Evolutionary conservation across 2,113 vertebrate species (phyloP).

Genomic region (Crotalus tigris): DNA sequence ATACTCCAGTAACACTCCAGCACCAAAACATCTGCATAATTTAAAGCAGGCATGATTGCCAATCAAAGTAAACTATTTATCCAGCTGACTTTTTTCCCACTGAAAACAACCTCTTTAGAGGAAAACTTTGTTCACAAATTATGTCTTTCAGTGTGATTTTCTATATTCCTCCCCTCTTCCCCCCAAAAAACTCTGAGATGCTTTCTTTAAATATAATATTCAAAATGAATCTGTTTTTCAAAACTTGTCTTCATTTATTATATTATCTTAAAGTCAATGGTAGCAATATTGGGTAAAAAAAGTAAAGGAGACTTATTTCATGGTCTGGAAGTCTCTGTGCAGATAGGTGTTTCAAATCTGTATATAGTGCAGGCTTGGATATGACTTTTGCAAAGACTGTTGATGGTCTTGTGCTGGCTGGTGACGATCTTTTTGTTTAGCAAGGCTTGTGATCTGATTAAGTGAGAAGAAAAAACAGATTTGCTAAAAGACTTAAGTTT

Average conservation of each 20-base stretch:
- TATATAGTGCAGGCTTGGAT: rapidly evolving
- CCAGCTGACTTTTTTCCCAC: neutral
- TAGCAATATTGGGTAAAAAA: neutral
- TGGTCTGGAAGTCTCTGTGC: neutral
- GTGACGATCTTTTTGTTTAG: neutral
- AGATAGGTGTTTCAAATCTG: slow-evolving; percentile 6
- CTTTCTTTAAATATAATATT: neutral
- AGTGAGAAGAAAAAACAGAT: neutral
- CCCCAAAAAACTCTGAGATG: neutral
- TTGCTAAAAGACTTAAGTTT: neutral
- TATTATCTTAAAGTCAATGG: neutral
- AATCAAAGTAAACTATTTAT: slow-evolving; percentile 6
- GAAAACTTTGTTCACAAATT: neutral
- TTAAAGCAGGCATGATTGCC: neutral
- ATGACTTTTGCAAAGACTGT: neutral
- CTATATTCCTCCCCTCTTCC: neutral
- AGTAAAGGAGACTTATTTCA: neutral
- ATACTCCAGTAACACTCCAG: neutral
- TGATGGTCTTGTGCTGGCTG: neutral
- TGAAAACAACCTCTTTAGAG: neutral
- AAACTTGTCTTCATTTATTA: neutral
- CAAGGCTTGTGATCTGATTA: neutral
- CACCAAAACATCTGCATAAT: neutral
- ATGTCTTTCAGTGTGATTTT: neutral
- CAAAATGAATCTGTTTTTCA: neutral